These are phyloP conservation scores for Eueremaeus valkanovi DNA, from an alignment of 2,888 invertebrate species.

Conservation along the genomic window DNA sequence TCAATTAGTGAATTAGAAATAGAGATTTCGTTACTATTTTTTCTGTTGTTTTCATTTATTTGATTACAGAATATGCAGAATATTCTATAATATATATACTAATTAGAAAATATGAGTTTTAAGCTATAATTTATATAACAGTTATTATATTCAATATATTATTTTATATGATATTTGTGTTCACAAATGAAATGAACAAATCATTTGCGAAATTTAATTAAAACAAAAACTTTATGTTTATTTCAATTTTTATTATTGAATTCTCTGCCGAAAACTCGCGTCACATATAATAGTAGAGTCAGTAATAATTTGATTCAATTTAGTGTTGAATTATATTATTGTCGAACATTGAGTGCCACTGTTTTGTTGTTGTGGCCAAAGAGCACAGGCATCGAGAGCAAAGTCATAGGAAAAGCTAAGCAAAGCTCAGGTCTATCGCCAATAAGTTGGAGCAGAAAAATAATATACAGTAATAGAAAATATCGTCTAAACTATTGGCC, in stretches of 20 bases:
- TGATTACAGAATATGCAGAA: too few species aligned
- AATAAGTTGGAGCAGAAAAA: background rate
- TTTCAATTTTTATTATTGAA: constrained; percentile 34
- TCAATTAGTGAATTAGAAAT: too few species aligned
- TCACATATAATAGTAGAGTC: background rate
- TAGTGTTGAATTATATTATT: background rate
- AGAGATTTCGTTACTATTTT: too few species aligned
- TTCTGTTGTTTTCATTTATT: too few species aligned
- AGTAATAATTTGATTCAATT: background rate
- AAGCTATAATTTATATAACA: too few species aligned
- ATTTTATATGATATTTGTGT: background rate
- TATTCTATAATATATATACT: too few species aligned
- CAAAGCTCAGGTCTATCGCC: background rate
- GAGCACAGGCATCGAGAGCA: background rate
- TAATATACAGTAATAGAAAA: background rate
- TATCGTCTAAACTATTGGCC: constrained; percentile 5
- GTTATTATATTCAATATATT: too few species aligned
- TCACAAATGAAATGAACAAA: too few species aligned
- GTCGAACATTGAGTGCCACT: background rate
- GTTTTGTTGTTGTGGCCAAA: background rate
- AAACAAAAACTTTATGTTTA: constrained; percentile 30
- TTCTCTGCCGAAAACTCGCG: background rate
- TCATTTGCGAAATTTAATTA: constrained; percentile 24
- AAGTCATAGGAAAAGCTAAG: background rate
- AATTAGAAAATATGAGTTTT: too few species aligned